Percentiles rank a stretch among this genome's conserved stretches.
phyloP scores from a whole-genome alignment of 1,140 invertebrate species.

The Oncopeltus fasciatus region DNA sequence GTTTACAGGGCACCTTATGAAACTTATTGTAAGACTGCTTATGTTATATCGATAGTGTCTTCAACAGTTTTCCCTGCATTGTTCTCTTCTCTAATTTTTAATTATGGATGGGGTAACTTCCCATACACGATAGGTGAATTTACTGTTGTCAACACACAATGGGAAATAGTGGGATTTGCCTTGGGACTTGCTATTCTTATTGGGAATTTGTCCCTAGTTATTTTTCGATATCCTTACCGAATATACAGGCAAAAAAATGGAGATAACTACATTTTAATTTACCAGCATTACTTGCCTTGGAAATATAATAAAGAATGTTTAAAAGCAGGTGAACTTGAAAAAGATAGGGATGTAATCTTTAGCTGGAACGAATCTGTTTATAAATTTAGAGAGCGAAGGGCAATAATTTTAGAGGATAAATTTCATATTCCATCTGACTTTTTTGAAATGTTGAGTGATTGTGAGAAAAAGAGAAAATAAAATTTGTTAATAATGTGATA shows the following conservation, averaged over 20 bases:
- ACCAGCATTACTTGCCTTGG: conserved; percentile 11
- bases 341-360: background rate
- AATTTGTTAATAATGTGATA: too few relatives aligned
- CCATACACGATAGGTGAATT: background rate
- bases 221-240: conserved; percentile 19
- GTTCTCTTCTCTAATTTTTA: background rate
- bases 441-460: conserved; percentile 25
- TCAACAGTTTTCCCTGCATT: background rate
- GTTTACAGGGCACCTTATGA: conserved; percentile 26
- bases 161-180: background rate
- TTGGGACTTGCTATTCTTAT: background rate
- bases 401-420: conserved; percentile 25
- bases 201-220: conserved; percentile 14
- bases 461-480: too few relatives aligned
- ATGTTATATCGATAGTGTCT: background rate
- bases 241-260: conserved; percentile 20
- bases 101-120: background rate
- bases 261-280: conserved; percentile 18
- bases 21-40: conserved; percentile 22
- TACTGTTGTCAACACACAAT: background rate
- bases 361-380: conserved; percentile 4
- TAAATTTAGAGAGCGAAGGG: conserved; percentile 5
- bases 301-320: background rate
- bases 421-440: conserved; percentile 28
- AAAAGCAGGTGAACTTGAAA: conserved; percentile 1